Base-by-base conservation (phyloP, 2,113 vertebrate genomes). In the Pygathrix nemaeus region DNA sequence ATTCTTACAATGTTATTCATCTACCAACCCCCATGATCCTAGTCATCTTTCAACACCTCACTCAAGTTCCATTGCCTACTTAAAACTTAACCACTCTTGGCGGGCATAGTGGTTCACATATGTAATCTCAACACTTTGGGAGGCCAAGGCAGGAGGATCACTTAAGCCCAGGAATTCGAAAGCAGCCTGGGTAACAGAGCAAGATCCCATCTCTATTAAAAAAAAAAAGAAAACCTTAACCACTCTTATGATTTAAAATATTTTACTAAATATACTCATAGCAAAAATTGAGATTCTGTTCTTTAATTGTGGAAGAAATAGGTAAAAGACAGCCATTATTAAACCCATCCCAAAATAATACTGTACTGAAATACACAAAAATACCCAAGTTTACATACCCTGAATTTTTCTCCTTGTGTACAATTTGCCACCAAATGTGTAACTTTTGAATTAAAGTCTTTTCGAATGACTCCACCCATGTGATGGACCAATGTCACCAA, bases 391-490 rank as follows among this genome's bases (percentile, higher is more conserved):
- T 97, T 97, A 99, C 99, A 89, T 97, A 99, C 99, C 99, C 99
- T 99, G 98, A 99, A 99, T 98, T 99, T 99, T 98, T 99, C 99
- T 96, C 99, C 99, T 73, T 99, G 99, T 32, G 99, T 99, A 75
- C 99, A 99, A 98, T 99, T 99, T 38, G 99, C 99, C 72, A 99
- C 99, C 93, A 99, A 99, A 98, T 99, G 99, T 79, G 99, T 99
- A 92, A 99, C 99, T 99, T 99, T 99, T 50, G 99, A 99, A 97
- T 99, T 99, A 66, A 99, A 99, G 96, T 99, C 99, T 97, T 99
- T 99, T 66, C 99, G 99, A 97, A 99, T 99, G 97, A 99, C 99
- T 84, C 99, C 99, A 76, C 99, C 99, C 99, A 99, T 99, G 96
- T 99, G 99, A 99, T 99, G 99, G 90, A 99, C 99, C 97, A 99